phyloP scores from a whole-genome alignment of 2,797 vertebrate species.

The Tarsius wallacei region DNA sequence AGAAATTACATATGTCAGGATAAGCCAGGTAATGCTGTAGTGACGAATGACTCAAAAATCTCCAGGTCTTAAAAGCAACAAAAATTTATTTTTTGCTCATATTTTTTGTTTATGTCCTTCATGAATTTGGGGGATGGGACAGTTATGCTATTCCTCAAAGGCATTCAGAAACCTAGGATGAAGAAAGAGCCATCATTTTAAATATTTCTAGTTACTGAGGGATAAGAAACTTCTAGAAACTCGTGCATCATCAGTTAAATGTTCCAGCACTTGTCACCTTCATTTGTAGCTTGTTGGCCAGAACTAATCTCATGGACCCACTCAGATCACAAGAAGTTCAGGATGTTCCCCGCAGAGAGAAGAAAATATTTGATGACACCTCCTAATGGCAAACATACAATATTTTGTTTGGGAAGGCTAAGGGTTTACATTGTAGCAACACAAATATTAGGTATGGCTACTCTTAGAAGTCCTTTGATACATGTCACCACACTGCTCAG shows the following conservation, averaged over 20 bases:
- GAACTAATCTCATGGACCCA: not conserved
- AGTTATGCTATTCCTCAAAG: not conserved
- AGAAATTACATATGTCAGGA: accelerated
- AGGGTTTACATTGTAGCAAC: not conserved
- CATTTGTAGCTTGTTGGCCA: not conserved
- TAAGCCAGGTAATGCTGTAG: not conserved
- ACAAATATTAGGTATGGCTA: no score
- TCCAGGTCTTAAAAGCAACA: not conserved
- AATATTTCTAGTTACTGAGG: not conserved
- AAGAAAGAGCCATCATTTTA: not conserved
- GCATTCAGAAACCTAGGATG: not conserved
- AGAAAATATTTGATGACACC: not conserved
- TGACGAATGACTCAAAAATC: not conserved
- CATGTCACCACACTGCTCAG: not conserved
- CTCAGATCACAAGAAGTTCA: not conserved
- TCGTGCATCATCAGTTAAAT: not conserved
- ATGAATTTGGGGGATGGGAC: not conserved
- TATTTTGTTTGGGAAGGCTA: not conserved
- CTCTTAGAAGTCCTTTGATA: accelerated
- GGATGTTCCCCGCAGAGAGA: not conserved
- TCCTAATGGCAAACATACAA: accelerated
- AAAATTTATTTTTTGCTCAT: not conserved
- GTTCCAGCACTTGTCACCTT: not conserved
- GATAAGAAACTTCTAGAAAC: not conserved
- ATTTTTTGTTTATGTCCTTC: accelerated